Evolutionary conservation across 92 coral and sea anemone species (phyloP), one percentile per base, ranked within the genome.

Genomic region (Montipora capitata): DNA sequence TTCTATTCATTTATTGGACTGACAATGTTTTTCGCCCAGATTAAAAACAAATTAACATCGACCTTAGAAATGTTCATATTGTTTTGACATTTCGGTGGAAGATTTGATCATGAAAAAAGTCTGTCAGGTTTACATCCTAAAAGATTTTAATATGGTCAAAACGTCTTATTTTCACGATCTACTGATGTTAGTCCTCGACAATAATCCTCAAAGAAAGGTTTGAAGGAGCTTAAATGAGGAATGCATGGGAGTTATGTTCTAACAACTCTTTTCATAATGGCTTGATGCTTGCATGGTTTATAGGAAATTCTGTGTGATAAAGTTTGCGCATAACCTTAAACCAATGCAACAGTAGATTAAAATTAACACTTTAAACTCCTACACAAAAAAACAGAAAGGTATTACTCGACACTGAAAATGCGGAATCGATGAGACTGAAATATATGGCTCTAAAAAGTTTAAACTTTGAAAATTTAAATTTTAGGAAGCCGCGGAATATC

Each of bases 31-130:
- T 61, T 44, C 38, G 74, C 16, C 48, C 40, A 79, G 73, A 79
- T 64, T 79, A 62, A 4, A 63, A 17, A 42, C 12, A 39, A 56
- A 40, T 77, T 65, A 44, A 78, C 62, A 79, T 62, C 83, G 74
- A 20, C 83, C 43, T 18, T 39, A 44, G 59, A 68, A 64, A 63
- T 42, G 42, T 7, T 16, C 44, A 27, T 18, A 39, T 64, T 44
- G 12, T 43, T 44, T 79, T 43, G 52, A 48, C 52, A 48, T 48
- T 48, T 48, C 52, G 52, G 11, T 62, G 54, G 41, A 11, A 11
- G 40, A 59, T 63, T 78, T 3, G 9, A 15, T 13, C 13, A 18
- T 40, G 80, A 40, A 61, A 7, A 59, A 4, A n/a, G 71, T 40
- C 43, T 16, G 43, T 12, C 70, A n/a, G 42, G 14, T 20, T 15